These are phyloP conservation scores for Hirundichthys speculiger DNA, from an alignment of 2,113 vertebrate species.

Conservation along the genomic window DNA sequence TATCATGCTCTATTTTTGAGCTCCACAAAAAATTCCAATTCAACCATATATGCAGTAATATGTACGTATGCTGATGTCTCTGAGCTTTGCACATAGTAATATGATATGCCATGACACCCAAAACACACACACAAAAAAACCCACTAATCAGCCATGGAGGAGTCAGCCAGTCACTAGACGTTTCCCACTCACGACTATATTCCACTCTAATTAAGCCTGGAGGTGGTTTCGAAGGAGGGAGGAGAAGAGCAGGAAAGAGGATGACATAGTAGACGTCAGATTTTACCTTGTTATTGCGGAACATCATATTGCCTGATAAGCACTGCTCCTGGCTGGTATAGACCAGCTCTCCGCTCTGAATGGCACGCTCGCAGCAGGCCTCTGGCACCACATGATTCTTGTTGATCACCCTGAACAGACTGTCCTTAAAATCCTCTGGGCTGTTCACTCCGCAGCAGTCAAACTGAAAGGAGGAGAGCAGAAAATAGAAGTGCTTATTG, in stretches of 20 bases:
- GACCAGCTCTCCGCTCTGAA: constrained; percentile 76
- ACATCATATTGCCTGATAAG: constrained; percentile 82
- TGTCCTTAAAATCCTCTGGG: constrained; percentile 90
- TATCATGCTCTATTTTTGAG: constrained; percentile 20
- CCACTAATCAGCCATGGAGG: constrained; percentile 67
- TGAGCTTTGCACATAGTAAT: constrained; percentile 21
- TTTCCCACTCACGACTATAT: constrained; percentile 50
- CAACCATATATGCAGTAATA: constrained; percentile 9
- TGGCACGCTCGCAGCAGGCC: constrained; percentile 89
- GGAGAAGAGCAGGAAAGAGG: constrained; percentile 8
- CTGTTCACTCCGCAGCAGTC: constrained; percentile 95
- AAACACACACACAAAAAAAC: constrained; percentile 44
- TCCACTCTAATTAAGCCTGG: constrained; percentile 65
- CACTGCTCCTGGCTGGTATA: constrained; percentile 85
- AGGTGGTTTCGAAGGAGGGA: constrained; percentile 52
- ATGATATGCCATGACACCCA: constrained; percentile 48
- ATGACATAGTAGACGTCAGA: constrained; percentile 41
- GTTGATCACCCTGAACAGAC: constrained; percentile 78
- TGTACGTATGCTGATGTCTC: constrained; percentile 14
- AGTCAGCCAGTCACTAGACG: constrained; percentile 53
- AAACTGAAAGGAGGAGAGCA: constrained; percentile 81
- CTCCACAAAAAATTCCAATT: constrained; percentile 16
- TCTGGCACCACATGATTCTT: constrained; percentile 78
- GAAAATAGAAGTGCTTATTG: constrained; percentile 29
- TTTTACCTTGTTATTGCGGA: constrained; percentile 91